Percentiles rank a stretch among this genome's conserved stretches.
These are phyloP conservation scores for Aurelia coerulea DNA, from an alignment of 30 jellyfish, hydroid and myxozoan species.

Conservation along the genomic window DNA sequence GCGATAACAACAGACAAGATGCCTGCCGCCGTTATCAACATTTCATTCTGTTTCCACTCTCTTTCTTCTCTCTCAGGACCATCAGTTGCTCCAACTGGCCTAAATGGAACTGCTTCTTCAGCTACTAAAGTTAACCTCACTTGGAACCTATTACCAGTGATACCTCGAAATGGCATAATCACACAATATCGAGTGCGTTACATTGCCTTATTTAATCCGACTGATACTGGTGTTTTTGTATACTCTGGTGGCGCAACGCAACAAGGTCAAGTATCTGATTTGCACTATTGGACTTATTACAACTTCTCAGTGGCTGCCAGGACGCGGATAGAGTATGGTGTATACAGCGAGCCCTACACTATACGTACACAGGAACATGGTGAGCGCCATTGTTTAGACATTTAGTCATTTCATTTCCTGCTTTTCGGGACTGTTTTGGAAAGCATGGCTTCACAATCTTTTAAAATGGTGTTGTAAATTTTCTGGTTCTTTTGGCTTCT, in stretches of 20 bases:
- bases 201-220: background rate
- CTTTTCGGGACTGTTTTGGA: too few species aligned
- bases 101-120: background rate
- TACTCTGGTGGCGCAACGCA: conserved; percentile 17
- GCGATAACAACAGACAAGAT: too few species aligned
- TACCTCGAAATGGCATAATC: conserved; percentile 36
- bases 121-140: conserved; percentile 2
- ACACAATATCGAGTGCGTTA: conserved; percentile 1
- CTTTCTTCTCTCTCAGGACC: conserved; percentile 7
- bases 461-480: too few species aligned
- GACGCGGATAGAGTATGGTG: conserved; percentile 30
- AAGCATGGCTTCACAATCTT: too few species aligned
- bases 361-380: conserved; percentile 32
- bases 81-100: conserved; percentile 10
- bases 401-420: too few species aligned
- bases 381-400: background rate
- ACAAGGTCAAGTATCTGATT: conserved; percentile 2
- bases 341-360: conserved; percentile 1
- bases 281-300: conserved; percentile 30
- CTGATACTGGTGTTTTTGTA: conserved; percentile 3
- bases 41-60: background rate
- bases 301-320: conserved; percentile 25
- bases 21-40: too few species aligned
- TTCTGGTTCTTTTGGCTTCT: too few species aligned
- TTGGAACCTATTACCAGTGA: conserved; percentile 20